These are phyloP conservation scores for Dendronephthya gigantea DNA, from an alignment of 64 coral and sea anemone species.

Conservation along the genomic window DNA sequence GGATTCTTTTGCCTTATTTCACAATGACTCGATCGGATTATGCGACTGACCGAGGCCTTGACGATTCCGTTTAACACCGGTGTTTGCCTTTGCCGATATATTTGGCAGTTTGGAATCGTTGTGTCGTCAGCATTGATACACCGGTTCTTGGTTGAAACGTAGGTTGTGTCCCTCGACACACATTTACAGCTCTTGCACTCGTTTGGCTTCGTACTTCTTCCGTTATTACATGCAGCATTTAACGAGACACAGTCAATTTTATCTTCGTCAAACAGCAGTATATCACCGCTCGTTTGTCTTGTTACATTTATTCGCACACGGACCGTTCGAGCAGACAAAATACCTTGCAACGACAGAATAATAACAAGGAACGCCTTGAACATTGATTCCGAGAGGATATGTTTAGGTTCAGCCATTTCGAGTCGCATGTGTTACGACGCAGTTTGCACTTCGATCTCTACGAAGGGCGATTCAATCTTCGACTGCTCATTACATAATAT, in stretches of 20 bases:
- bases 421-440: no score
- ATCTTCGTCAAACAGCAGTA: background rate
- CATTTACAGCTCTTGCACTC: background rate
- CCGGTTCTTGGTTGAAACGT: background rate
- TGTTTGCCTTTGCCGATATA: background rate
- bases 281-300: background rate
- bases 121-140: background rate
- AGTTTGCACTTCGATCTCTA: no score
- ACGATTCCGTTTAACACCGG: background rate
- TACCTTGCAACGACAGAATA: background rate
- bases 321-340: background rate
- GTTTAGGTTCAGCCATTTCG: no score
- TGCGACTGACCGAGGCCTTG: background rate
- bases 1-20: background rate
- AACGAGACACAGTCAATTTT: background rate
- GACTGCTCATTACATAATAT: no score
- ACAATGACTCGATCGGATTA: background rate
- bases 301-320: background rate
- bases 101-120: background rate
- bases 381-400: background rate
- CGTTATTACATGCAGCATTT: background rate
- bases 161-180: background rate
- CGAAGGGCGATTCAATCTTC: no score
- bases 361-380: background rate
- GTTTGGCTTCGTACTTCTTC: background rate